Evolutionary conservation across 1,140 invertebrate species (phyloP), one percentile per base, ranked within the genome.

Genomic region (Pollicipes pollicipes): DNA sequence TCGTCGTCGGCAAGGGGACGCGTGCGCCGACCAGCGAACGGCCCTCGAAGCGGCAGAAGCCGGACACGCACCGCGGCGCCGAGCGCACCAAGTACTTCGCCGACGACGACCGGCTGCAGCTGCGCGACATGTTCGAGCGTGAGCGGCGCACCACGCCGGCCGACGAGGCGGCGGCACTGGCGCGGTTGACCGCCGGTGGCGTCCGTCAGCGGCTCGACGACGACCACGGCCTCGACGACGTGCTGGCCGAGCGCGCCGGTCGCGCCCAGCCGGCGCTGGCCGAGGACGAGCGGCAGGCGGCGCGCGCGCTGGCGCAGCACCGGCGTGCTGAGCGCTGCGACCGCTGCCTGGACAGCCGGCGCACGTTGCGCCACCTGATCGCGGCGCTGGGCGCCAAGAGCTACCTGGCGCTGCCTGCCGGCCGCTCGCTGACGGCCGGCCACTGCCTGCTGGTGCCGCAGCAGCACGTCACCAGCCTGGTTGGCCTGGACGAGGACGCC

Each of bases 401-500:
- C 6, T 97, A 93, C 79, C 76, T 97, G 64, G 85, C 87, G 76
- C 76, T 97, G 69, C 93, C 95, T 28, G 79, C 84, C 69, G 85
- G 86, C 77, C 84, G 86, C 75, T 92, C 93, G 13, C 79, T 98
- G 31, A 88, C 88, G n/a, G 82, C 85, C 71, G 89, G 89, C 3
- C 94, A 98, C 77, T 98, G 94, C 80, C 82, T 93, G 27, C 87
- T 98, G 75, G 84, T 88, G 1, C 90, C 93, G n/a, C 85, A 90
- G 76, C 83, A 87, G 73, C 95, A 98, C 79, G 81, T 86, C 2
- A 75, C 86, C 24, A 88, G 88, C 78, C 84, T 87, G 70, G 92
- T 90, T 0, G 83, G 86, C 73, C 75, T 95, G 24, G 95, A 98
- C 81, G 95, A 98, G 84, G 92, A 98, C 82, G 86, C 93, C 68